A percentile compares a stretch with the other conserved stretches of the same genome.
Conservation (phyloP, 2,113 vertebrate genomes). For the Passer domesticus region DNA sequence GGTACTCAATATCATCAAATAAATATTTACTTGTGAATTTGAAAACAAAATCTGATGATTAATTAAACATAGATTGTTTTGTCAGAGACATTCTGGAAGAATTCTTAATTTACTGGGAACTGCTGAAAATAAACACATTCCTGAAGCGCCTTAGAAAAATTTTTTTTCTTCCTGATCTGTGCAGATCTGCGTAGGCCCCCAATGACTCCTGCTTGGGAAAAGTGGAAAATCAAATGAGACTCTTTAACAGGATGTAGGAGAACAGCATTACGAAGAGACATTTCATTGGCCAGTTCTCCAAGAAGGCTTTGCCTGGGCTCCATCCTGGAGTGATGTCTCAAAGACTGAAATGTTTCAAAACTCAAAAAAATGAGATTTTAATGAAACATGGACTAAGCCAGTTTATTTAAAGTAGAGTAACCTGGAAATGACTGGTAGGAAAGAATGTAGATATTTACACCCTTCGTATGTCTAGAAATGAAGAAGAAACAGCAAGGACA, state of each 20-base stretch:
- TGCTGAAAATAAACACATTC: neutral
- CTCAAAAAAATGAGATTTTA: neutral
- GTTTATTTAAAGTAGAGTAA: neutral
- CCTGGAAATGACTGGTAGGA: neutral
- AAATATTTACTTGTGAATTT: slow-evolving; percentile 30
- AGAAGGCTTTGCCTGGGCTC: neutral
- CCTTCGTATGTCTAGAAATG: neutral
- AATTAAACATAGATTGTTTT: neutral
- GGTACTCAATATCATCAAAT: neutral
- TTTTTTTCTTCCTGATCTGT: neutral
- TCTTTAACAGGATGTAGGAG: neutral
- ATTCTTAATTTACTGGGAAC: neutral
- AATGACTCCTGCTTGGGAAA: neutral
- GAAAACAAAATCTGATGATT: neutral
- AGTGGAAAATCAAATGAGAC: neutral
- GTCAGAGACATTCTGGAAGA: neutral
- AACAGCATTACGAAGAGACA: neutral
- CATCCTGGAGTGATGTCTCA: neutral
- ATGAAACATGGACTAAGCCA: neutral
- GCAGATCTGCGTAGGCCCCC: neutral
- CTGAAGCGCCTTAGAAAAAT: neutral
- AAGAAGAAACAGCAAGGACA: neutral
- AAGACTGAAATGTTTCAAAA: neutral
- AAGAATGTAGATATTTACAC: neutral
- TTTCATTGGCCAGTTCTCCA: neutral